These are phyloP conservation scores for Balaeniceps rex DNA, from an alignment of 2,113 vertebrate species.

Conservation along the genomic window DNA sequence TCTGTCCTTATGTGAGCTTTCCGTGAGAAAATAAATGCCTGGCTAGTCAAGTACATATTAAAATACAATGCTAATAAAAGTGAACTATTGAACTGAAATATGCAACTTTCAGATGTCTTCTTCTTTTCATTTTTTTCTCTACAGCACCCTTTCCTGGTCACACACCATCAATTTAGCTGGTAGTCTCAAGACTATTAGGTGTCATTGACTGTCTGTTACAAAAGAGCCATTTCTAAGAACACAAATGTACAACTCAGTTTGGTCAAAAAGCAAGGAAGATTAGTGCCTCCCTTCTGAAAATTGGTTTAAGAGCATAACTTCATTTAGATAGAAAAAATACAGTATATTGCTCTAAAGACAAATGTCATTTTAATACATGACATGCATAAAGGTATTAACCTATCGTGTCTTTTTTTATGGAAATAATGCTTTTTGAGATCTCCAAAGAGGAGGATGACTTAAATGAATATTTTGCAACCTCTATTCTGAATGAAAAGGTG, in stretches of 20 bases:
- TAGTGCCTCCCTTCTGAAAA: background rate
- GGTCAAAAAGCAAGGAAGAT: background rate
- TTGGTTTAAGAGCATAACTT: background rate
- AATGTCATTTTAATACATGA: background rate
- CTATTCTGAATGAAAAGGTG: background rate
- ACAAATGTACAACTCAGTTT: background rate
- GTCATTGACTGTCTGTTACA: background rate
- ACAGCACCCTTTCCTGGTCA: background rate
- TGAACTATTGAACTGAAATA: background rate
- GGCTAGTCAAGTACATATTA: background rate
- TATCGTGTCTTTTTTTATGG: background rate
- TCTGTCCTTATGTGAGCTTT: background rate
- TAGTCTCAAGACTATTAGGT: background rate
- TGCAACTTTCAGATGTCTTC: background rate
- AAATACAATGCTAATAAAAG: conserved; percentile 11
- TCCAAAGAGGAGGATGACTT: background rate
- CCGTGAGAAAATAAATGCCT: background rate
- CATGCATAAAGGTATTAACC: background rate
- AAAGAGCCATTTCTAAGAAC: background rate
- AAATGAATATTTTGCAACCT: background rate
- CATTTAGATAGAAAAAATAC: background rate
- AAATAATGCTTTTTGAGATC: background rate
- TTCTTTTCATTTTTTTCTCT: background rate
- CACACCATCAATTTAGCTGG: background rate
- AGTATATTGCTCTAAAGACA: background rate